Evolutionary conservation across 2,113 vertebrate genomes (phyloP).

Genomic region (Marmota monax): DNA sequence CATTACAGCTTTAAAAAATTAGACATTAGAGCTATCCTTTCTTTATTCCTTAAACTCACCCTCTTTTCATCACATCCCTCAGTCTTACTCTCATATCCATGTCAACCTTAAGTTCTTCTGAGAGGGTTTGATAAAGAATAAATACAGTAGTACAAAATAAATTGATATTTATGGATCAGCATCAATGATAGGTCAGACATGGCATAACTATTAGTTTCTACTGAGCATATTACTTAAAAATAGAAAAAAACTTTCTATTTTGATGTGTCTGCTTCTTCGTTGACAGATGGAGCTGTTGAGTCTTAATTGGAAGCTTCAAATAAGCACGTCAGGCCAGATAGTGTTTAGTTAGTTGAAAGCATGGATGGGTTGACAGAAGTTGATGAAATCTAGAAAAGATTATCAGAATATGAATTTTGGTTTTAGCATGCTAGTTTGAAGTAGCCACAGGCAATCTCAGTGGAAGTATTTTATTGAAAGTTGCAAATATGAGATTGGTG

Average conservation of each 20-base stretch:
- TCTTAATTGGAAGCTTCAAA: not conserved
- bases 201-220: not conserved
- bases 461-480: not conserved
- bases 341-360: not conserved
- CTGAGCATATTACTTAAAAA: not conserved
- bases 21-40: not conserved
- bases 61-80: not conserved
- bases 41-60: slow-evolving; percentile 9
- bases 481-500: not conserved
- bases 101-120: not conserved
- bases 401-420: slow-evolving; percentile 2
- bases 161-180: not conserved
- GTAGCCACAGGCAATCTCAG: not conserved
- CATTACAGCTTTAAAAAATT: not conserved
- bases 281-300: not conserved
- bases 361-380: slow-evolving; percentile 1
- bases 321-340: not conserved
- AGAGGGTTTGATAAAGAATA: not conserved
- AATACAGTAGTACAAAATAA: slow-evolving; percentile 12
- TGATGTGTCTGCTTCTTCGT: slow-evolving; percentile 4
- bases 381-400: slow-evolving; percentile 9
- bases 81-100: not conserved
- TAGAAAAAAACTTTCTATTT: not conserved
- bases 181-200: slow-evolving; percentile 12
- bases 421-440: slow-evolving; percentile 11